Percentiles rank a stretch among this genome's conserved stretches.
Evolutionary conservation across 2,888 invertebrate species (phyloP).

Genomic region (Drosophila paranaensis): DNA sequence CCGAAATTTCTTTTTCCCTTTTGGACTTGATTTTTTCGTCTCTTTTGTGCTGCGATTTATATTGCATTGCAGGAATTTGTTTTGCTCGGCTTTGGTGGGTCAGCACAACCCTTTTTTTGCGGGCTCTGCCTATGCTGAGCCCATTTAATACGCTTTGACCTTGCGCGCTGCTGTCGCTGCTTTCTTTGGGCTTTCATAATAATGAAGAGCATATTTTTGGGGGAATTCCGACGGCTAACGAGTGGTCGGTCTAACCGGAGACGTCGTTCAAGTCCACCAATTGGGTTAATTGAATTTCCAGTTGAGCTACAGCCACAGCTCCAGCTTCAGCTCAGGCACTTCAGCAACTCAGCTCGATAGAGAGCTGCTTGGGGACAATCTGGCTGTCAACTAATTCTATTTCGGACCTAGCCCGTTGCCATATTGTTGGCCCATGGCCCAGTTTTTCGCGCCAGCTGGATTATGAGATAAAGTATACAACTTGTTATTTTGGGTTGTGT

Average conservation of each 20-base stretch:
- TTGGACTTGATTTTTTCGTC: slow-evolving; percentile 28
- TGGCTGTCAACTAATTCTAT: slow-evolving; percentile 72
- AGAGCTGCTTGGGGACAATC: slow-evolving; percentile 41
- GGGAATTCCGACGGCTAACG: not conserved
- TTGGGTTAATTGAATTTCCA: slow-evolving; percentile 78
- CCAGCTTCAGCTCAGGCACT: slow-evolving; percentile 5
- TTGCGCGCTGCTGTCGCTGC: slow-evolving; percentile 34
- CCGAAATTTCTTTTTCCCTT: slow-evolving; percentile 50
- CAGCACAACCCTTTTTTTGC: slow-evolving; percentile 40
- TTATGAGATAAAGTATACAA: slow-evolving; percentile 39
- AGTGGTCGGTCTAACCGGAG: slow-evolving; percentile 27
- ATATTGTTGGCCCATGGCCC: slow-evolving; percentile 44
- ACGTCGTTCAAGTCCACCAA: slow-evolving; percentile 45
- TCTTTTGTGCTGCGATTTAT: slow-evolving; percentile 54
- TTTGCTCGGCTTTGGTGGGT: slow-evolving; percentile 49
- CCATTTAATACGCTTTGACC: slow-evolving; percentile 60
- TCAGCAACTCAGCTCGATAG: slow-evolving; percentile 3
- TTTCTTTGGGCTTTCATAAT: slow-evolving; percentile 24
- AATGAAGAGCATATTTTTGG: slow-evolving; percentile 44
- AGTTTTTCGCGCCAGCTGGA: slow-evolving; percentile 33
- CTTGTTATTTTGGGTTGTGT: slow-evolving; percentile 41
- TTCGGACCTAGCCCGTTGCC: slow-evolving; percentile 37
- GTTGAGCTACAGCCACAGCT: slow-evolving; percentile 52
- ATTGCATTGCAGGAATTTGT: slow-evolving; percentile 62
- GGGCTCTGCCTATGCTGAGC: slow-evolving; percentile 40